Conservation (phyloP, 2,888 invertebrate species). For the Sialis lutaria region DNA sequence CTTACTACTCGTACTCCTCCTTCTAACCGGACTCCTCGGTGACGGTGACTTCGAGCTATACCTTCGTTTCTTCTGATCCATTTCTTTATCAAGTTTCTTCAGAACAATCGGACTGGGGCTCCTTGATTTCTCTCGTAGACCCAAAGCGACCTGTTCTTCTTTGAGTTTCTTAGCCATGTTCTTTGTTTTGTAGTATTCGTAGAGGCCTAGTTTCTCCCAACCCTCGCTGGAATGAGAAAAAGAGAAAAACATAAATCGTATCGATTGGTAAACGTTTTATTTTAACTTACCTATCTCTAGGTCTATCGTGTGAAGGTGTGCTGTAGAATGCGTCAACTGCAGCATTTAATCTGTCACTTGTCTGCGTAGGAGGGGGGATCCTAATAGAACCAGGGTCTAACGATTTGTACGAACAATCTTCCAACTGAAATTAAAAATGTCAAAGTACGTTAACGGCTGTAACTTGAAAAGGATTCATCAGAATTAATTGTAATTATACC, state of each 20-base stretch:
- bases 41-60: conserved; percentile 47
- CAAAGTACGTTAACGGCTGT: neutral
- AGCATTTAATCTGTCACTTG: conserved; percentile 77
- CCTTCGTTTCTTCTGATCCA: conserved; percentile 54
- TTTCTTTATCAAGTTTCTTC: conserved; percentile 53
- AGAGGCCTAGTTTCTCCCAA: conserved; percentile 94
- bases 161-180: conserved; percentile 77
- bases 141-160: conserved; percentile 62
- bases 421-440: conserved; percentile 35
- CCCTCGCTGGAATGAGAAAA: conserved; percentile 55
- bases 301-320: conserved; percentile 84
- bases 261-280: neutral
- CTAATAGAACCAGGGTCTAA: conserved; percentile 81
- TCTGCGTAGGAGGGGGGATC: conserved; percentile 88
- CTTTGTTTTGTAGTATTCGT: conserved; percentile 96
- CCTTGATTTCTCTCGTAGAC: conserved; percentile 50
- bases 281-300: conserved; percentile 62
- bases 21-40: conserved; percentile 12
- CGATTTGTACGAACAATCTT: conserved; percentile 78
- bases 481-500: neutral
- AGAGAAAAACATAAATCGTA: neutral
- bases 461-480: neutral
- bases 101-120: conserved; percentile 63
- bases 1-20: conserved; percentile 9
- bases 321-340: conserved; percentile 96